Evolutionary conservation across 1,140 invertebrate genomes (phyloP), one percentile per base, ranked within the genome.

Genomic region (Adelges cooleyi): DNA sequence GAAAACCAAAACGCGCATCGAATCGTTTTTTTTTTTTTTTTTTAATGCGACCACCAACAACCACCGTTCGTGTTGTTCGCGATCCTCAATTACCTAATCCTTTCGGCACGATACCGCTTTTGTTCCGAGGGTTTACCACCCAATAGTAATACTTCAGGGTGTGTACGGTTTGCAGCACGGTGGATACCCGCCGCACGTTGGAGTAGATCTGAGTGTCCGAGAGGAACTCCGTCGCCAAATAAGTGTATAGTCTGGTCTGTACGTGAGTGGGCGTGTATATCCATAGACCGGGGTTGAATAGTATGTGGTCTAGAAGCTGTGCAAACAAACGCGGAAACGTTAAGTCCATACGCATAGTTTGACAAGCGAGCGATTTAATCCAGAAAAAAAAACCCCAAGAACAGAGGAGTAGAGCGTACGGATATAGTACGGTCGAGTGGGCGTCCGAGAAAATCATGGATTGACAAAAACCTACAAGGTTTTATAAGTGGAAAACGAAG

Each of bases 71-170:
- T 38, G 13, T 8, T 13, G 36, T 38, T 38, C 36, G 36, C 6
- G 25, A 9, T 10, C 10, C 18, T 40, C 33, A 74, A 83, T 81
- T 76, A 96, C 93, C 92, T 65, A 92, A 76, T 73, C 92, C 93
- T 76, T 97, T 97, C 4, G 93, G 92, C 38, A 84, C 86, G 70
- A 96, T 95, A 33, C 92, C 93, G 77, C 92, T 97, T 74, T 95
- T 93, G 38, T 90, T 83, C 69, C 89, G 81, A 1, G 95, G 95
- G 82, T 95, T 96, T 3, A 91, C 87, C 15, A 99, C 90, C 95
- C 95, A 99, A 75, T 99, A 99, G 77, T 98, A 99, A 74, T 94
- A 97, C 78, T 99, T 99, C 29, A 99, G 80, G 0, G 96, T 95
- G 74, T 99, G 95, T 68, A 99, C 92, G 0, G 95, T 96, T 78